Conservation (phyloP, 1,140 invertebrate species). For the Eriosoma lanigerum region DNA sequence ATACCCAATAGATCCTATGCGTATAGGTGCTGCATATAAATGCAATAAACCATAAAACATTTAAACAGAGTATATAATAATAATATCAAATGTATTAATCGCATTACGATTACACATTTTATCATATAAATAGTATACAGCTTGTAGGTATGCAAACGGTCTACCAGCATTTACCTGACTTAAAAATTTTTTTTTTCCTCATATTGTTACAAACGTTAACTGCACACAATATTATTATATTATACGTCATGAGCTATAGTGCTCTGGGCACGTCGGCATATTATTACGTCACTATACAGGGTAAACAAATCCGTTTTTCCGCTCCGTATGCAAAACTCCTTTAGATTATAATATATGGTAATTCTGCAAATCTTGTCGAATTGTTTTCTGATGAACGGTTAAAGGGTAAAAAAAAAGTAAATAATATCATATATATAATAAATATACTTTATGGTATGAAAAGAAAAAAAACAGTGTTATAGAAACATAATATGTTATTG, state of each 20-base stretch:
- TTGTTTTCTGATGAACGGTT: background rate
- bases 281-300: background rate
- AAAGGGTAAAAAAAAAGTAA: background rate
- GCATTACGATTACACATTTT: background rate
- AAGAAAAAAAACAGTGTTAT: background rate
- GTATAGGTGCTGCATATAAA: no score
- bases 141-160: background rate
- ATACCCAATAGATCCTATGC: background rate
- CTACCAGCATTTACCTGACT: background rate
- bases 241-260: background rate
- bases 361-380: background rate
- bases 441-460: background rate
- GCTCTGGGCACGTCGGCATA: background rate
- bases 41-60: no score
- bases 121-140: background rate
- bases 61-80: no score
- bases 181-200: background rate
- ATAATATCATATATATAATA: no score
- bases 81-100: background rate
- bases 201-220: background rate
- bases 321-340: background rate
- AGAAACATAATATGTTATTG: background rate
- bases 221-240: no score
- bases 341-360: background rate
- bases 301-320: background rate